Evolutionary conservation across 2,113 vertebrate species (phyloP).

Genomic region (Sebastes schlegelii): DNA sequence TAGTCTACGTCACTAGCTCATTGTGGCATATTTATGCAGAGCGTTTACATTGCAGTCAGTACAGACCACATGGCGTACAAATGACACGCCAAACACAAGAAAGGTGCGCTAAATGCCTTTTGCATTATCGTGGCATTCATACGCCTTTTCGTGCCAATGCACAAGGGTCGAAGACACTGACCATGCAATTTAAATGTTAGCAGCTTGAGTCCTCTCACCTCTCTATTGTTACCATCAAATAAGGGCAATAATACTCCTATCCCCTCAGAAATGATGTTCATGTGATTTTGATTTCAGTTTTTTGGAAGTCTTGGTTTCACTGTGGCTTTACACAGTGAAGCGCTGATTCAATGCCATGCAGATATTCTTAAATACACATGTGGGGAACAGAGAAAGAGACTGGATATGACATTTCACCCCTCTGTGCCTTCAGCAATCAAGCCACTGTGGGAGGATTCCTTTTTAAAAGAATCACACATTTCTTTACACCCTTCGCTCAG

Average conservation of each 20-base stretch:
- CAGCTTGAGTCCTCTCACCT: neutral
- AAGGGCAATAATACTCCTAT: neutral
- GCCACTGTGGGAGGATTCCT: constrained; percentile 54
- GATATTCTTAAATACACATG: constrained; percentile 47
- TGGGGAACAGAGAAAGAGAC: constrained; percentile 23
- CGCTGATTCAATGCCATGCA: constrained; percentile 35
- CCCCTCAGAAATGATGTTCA: too few species aligned
- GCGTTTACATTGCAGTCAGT: too few species aligned
- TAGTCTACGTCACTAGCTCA: too few species aligned
- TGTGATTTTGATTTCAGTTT: neutral
- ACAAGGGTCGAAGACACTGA: neutral
- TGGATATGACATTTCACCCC: constrained; percentile 36
- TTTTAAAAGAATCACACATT: constrained; percentile 12
- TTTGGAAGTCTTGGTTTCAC: neutral
- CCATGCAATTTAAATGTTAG: neutral
- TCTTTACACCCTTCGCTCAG: constrained; percentile 33
- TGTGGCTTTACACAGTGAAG: constrained; percentile 4
- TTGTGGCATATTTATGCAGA: too few species aligned
- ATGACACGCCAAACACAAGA: too few species aligned
- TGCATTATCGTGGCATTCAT: too few species aligned
- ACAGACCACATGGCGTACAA: too few species aligned
- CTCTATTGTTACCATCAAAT: neutral
- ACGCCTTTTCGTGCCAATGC: too few species aligned
- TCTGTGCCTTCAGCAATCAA: constrained; percentile 57
- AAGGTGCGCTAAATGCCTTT: too few species aligned